These are phyloP conservation scores for Didymodactylos carnosus DNA, from an alignment of 2,888 invertebrate genomes.

Conservation along the genomic window DNA sequence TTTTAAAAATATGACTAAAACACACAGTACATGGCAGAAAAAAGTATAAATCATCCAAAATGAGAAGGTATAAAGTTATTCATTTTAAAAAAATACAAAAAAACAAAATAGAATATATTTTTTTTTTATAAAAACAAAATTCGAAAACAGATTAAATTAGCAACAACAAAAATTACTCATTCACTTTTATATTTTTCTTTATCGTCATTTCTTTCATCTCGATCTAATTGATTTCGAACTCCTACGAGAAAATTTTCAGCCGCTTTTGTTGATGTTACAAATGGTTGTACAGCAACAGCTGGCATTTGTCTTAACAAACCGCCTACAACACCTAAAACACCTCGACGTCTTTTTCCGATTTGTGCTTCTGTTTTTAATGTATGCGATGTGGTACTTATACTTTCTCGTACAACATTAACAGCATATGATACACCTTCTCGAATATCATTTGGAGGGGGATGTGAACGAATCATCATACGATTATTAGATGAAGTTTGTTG, in stretches of 20 bases:
- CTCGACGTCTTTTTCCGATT: conserved; percentile 64
- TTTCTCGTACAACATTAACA: conserved; percentile 66
- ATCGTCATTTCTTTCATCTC: conserved; percentile 57
- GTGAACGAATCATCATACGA: conserved; percentile 5
- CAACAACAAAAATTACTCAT: too few relatives aligned
- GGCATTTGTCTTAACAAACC: conserved; percentile 70
- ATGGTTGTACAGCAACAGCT: conserved; percentile 69
- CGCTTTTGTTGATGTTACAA: conserved; percentile 72
- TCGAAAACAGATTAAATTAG: too few relatives aligned
- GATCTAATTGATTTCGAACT: conserved; percentile 67
- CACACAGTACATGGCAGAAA: too few relatives aligned
- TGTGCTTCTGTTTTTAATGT: conserved; percentile 65
- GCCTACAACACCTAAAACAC: conserved; percentile 62
- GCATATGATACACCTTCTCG: conserved; percentile 82
- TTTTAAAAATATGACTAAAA: too few relatives aligned
- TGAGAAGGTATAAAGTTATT: too few relatives aligned
- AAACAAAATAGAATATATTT: too few relatives aligned
- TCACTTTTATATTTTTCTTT: conserved; percentile 47
- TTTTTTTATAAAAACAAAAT: too few relatives aligned
- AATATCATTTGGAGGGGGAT: conserved; percentile 56
- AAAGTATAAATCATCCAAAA: too few relatives aligned
- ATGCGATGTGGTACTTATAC: conserved; percentile 69
- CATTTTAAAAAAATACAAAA: too few relatives aligned
- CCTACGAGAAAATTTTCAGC: conserved; percentile 69
- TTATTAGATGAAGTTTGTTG: conserved; percentile 13